Conservation (phyloP, 1,140 invertebrate species). For the Orius insidiosus region DNA sequence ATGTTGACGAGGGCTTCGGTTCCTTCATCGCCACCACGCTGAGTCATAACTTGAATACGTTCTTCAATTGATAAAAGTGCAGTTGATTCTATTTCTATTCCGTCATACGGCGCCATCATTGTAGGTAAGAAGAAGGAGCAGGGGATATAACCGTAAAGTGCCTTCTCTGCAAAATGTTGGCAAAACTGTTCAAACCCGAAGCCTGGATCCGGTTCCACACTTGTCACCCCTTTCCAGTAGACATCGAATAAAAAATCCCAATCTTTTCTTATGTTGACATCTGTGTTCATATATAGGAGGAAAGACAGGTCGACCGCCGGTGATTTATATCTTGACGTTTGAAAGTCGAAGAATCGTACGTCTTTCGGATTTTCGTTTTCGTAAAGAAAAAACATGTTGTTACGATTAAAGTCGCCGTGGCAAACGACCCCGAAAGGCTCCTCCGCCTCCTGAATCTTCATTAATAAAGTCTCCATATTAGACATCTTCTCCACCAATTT, state of each 20-base stretch:
- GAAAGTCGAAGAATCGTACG: background rate
- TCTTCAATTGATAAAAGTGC: too few relatives aligned
- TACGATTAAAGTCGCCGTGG: constrained; percentile 4
- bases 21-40: too few relatives aligned
- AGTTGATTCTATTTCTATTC: too few relatives aligned
- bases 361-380: background rate
- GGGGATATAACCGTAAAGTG: constrained; percentile 2
- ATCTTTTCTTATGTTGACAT: background rate
- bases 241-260: constrained; percentile 4
- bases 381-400: constrained; percentile 4
- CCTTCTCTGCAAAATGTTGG: constrained; percentile 1
- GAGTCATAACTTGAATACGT: too few relatives aligned
- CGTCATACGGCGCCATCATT: too few relatives aligned
- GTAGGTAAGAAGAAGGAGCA: constrained; percentile 4
- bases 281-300: constrained; percentile 2
- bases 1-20: too few relatives aligned
- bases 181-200: constrained; percentile 4
- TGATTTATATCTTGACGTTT: constrained; percentile 3
- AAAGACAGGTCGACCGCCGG: constrained; percentile 1
- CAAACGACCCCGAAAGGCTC: constrained; percentile 5
- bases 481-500: background rate
- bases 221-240: constrained; percentile 8
- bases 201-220: constrained; percentile 4
- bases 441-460: background rate
- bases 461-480: background rate